Conservation (phyloP, 1,140 invertebrate species). For the Phocides pigmalion region DNA sequence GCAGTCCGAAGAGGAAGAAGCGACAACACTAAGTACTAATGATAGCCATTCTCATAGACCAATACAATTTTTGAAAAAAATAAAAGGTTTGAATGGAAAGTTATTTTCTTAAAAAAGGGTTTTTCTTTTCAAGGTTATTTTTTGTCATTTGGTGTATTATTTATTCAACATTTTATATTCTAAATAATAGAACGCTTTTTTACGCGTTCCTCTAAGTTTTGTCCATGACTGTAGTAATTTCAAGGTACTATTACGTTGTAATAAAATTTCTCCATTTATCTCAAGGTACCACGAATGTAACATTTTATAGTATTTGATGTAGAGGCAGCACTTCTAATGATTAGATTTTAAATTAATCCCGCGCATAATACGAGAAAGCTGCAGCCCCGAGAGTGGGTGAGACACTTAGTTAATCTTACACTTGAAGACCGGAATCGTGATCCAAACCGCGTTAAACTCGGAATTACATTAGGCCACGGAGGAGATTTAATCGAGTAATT, state of each 20-base stretch:
- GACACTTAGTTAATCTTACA: slow-evolving; percentile 47
- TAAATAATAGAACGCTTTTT: too few relatives aligned
- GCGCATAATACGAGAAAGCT: slow-evolving; percentile 10
- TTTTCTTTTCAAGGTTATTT: too few relatives aligned
- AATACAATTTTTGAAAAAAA: too few relatives aligned
- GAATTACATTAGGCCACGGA: slow-evolving; percentile 39
- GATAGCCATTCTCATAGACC: too few relatives aligned
- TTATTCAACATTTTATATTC: too few relatives aligned
- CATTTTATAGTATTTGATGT: neutral
- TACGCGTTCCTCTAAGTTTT: too few relatives aligned
- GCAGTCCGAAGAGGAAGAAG: too few relatives aligned
- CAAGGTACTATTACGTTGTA: too few relatives aligned
- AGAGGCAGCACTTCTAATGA: slow-evolving; percentile 28
- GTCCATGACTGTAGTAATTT: slow-evolving; percentile 21
- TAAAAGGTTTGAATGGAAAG: too few relatives aligned
- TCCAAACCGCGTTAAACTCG: slow-evolving; percentile 40
- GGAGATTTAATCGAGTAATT: slow-evolving; percentile 44
- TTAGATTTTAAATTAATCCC: slow-evolving; percentile 27
- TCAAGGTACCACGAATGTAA: neutral
- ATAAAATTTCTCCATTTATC: neutral
- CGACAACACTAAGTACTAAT: too few relatives aligned
- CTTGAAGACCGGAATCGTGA: slow-evolving; percentile 38
- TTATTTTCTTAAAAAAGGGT: too few relatives aligned
- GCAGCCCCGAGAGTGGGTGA: slow-evolving; percentile 32
- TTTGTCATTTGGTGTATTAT: too few relatives aligned